Evolutionary conservation across 2,888 invertebrate genomes (phyloP).

Genomic region (Eumacrocentrus americanus): DNA sequence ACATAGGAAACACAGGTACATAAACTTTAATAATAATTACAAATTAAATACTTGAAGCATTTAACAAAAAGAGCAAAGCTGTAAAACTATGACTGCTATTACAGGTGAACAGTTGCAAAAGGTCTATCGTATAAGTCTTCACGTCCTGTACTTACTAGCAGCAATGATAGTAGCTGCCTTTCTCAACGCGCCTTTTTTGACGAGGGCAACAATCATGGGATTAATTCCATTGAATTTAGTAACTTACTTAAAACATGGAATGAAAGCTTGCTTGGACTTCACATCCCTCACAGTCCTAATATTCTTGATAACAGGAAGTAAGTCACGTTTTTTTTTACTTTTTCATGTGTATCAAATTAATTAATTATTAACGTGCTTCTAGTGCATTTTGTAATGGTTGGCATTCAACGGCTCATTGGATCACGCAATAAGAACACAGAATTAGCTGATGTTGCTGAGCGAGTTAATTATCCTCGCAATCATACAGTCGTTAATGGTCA

Average conservation of each 20-base stretch:
- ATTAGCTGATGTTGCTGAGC: neutral
- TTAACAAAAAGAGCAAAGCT: no score
- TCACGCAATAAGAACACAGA: slow-evolving; percentile 19
- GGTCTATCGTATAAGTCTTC: slow-evolving; percentile 48
- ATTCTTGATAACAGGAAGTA: slow-evolving; percentile 54
- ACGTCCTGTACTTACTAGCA: slow-evolving; percentile 50
- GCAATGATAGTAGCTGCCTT: slow-evolving; percentile 59
- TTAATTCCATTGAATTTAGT: slow-evolving; percentile 55
- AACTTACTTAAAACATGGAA: slow-evolving; percentile 54
- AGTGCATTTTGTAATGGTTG: slow-evolving; percentile 55
- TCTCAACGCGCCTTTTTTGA: slow-evolving; percentile 54
- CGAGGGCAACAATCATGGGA: slow-evolving; percentile 52
- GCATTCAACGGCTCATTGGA: slow-evolving; percentile 45
- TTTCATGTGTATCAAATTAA: neutral
- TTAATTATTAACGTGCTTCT: slow-evolving; percentile 19
- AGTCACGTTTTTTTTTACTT: slow-evolving; percentile 30
- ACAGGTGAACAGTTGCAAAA: slow-evolving; percentile 53
- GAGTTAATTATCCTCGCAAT: slow-evolving; percentile 5
- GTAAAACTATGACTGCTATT: no score
- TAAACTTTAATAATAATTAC: slow-evolving; percentile 1
- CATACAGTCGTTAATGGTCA: slow-evolving; percentile 33
- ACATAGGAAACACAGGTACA: slow-evolving; percentile 54
- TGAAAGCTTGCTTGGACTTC: slow-evolving; percentile 53
- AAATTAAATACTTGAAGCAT: no score
- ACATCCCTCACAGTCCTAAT: slow-evolving; percentile 54